Conservation (phyloP, 2,888 invertebrate genomes). For the Harpalus rubripes region DNA sequence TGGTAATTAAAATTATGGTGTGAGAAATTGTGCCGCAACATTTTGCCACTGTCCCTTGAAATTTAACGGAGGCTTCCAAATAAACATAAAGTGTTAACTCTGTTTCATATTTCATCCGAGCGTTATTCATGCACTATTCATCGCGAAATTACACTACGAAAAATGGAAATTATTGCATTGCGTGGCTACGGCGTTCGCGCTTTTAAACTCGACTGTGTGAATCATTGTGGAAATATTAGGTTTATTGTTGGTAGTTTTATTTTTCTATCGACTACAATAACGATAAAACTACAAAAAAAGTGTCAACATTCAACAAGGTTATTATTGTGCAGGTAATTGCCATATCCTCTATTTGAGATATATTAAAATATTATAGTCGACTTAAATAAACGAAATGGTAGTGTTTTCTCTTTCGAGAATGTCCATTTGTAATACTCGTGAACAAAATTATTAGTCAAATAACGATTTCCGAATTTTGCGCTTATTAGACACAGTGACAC, state of each 20-base stretch:
- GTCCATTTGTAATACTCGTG: no score
- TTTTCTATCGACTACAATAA: neutral
- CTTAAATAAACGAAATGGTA: no score
- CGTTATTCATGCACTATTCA: conserved; percentile 39
- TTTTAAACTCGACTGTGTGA: neutral
- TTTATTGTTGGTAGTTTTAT: neutral
- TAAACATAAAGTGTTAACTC: conserved; percentile 44
- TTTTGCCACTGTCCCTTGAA: conserved; percentile 50
- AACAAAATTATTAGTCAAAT: no score
- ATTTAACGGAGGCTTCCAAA: conserved; percentile 48
- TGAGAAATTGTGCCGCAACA: conserved; percentile 48
- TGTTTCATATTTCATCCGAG: conserved; percentile 34
- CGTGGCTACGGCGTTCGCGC: neutral
- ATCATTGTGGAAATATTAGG: neutral
- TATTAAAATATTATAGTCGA: no score
- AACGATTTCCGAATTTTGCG: no score
- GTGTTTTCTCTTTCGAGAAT: no score
- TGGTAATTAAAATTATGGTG: conserved; percentile 54
- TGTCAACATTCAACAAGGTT: neutral
- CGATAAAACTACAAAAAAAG: neutral
- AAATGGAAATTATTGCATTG: conserved; percentile 16
- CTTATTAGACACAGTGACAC: no score
- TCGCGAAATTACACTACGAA: conserved; percentile 5
- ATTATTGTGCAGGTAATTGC: no score
- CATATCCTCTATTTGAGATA: no score